phyloP scores from a whole-genome alignment of 2,797 vertebrate species.

The Malacoraja senta region DNA sequence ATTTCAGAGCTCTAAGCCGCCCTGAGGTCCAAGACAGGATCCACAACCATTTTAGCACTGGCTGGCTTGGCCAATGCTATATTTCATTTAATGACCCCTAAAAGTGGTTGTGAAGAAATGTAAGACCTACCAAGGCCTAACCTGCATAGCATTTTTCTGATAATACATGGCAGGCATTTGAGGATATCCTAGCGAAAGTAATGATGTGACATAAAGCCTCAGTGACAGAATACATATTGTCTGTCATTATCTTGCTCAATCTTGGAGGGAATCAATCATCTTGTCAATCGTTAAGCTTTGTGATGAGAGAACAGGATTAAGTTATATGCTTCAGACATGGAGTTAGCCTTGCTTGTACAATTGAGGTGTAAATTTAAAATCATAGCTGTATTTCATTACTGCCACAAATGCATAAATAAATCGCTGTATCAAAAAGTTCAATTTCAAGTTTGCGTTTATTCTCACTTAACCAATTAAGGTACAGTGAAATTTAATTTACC shows the following conservation, averaged over 20 bases:
- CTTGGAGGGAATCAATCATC: neutral
- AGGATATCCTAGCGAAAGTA: neutral
- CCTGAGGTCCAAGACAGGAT: too few relatives aligned
- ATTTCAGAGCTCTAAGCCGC: too few relatives aligned
- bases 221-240: neutral
- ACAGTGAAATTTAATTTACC: too few relatives aligned
- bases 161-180: neutral
- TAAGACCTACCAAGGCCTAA: neutral
- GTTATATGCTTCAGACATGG: neutral
- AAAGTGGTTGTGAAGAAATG: neutral
- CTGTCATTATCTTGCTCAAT: neutral
- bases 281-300: neutral
- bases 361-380: neutral
- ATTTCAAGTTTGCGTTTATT: too few relatives aligned
- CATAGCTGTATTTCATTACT: too few relatives aligned
- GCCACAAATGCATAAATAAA: too few relatives aligned
- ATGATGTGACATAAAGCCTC: neutral
- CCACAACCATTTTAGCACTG: neutral
- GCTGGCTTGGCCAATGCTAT: neutral
- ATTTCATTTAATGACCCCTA: too few relatives aligned
- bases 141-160: neutral
- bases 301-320: neutral
- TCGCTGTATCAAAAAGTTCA: too few relatives aligned
- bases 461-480: too few relatives aligned
- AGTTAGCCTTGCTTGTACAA: neutral